Conservation (phyloP, 1,140 invertebrate genomes). For the Sycophaga agraensis region DNA sequence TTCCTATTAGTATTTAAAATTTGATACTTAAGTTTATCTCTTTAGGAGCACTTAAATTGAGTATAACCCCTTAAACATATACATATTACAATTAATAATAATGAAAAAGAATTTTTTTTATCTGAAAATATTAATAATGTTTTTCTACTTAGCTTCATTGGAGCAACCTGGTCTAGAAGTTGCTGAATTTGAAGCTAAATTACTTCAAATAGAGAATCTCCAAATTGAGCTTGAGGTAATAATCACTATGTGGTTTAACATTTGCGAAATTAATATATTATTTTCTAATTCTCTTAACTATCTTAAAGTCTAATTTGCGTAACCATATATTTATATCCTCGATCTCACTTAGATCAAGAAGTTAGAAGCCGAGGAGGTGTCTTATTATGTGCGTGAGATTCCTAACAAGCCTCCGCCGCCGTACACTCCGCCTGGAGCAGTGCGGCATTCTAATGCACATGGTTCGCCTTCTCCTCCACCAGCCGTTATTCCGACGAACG, state of each 20-base stretch:
- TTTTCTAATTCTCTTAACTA: no score
- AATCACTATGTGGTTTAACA: no score
- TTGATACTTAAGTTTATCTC: conserved; percentile 21
- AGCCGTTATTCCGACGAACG: conserved; percentile 53
- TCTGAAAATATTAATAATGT: conserved; percentile 26
- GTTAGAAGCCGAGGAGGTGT: conserved; percentile 62
- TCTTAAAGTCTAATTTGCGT: no score
- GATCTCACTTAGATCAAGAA: conserved; percentile 57
- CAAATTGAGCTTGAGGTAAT: conserved; percentile 65
- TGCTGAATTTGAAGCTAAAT: conserved; percentile 53
- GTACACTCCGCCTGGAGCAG: conserved; percentile 63
- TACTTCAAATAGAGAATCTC: conserved; percentile 60
- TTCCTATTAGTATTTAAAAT: conserved; percentile 1
- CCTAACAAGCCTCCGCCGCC: conserved; percentile 75
- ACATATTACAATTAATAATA: background rate
- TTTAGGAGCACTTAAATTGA: conserved; percentile 33
- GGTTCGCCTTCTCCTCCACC: conserved; percentile 42
- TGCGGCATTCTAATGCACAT: conserved; percentile 37
- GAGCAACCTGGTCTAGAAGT: conserved; percentile 52
- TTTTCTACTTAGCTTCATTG: conserved; percentile 43
- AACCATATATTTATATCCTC: no score
- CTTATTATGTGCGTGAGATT: conserved; percentile 66
- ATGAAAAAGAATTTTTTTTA: conserved; percentile 13
- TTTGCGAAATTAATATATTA: no score
- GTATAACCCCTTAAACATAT: conserved; percentile 28